Evolutionary conservation across 1,140 invertebrate species (phyloP), one percentile per base, ranked within the genome.

Genomic region (Macrocentrus cingulum): DNA sequence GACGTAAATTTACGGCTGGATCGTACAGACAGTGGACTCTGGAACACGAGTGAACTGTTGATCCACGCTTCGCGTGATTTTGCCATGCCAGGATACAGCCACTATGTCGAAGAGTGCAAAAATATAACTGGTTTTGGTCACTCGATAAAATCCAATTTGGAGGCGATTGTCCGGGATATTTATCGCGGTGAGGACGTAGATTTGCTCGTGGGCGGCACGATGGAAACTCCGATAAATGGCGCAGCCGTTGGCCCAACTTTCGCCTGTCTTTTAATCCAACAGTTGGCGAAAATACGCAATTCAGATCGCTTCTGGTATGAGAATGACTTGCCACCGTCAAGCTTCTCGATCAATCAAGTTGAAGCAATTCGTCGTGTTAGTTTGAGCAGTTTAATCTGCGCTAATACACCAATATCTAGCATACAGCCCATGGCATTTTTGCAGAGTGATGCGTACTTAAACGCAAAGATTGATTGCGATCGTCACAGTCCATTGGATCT

Each of bases 281-380:
- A 97, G 69, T 93, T 95, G 65, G 83, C 85, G 22, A 85, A 88
- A 46, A 74, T 92, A 0, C 86, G 91, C 60, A 85, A 88, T 65
- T 90, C 91, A 29, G 92, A 95, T 80, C 84, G 95, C 54, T 97
- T 95, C 68, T 98, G 94, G 93, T 97, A 95, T 66, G 94, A 97
- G 76, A 97, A 97, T 69, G 94, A 97, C 70, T 84, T 96, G 22
- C 92, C 93, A 0, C 94, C 94, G 0, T 93, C 92, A 1, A 88
- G 92, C 5, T 86, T 97, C 59, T 88, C 82, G 5, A 67, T 84
- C 53, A 87, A 88, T 45, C 97, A 99, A 76, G 79, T 99, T 1
- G 83, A 85, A 44, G 92, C 96, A 62, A 88, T 98, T 34, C 84
- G 91, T 57, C 92, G 93, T 72, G 86, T 89, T 0, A 88, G 88